Evolutionary conservation across 1,140 invertebrate species (phyloP).

Genomic region (Rhizoglyphus robini): DNA sequence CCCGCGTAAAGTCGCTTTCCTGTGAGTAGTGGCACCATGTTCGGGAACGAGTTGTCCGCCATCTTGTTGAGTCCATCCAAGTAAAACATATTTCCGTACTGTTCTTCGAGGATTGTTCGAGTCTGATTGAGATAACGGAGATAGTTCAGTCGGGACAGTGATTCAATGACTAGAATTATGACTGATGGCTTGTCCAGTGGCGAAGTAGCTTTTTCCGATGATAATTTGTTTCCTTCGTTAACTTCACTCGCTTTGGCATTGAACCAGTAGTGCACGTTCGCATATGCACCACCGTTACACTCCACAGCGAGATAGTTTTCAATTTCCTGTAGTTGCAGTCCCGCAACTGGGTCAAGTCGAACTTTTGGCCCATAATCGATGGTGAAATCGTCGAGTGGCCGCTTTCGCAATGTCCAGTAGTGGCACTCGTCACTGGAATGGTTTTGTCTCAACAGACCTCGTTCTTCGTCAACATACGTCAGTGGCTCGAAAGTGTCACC

Average conservation of each 20-base stretch:
- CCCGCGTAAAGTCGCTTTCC: conserved; percentile 24
- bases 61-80: conserved; percentile 34
- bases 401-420: background rate
- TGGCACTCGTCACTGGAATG: background rate
- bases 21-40: conserved; percentile 33
- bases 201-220: background rate
- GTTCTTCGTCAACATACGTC: background rate
- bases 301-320: background rate
- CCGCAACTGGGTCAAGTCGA: background rate
- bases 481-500: background rate
- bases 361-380: background rate
- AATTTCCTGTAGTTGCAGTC: background rate
- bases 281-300: background rate
- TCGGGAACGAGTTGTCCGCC: conserved; percentile 37
- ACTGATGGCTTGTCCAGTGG: conserved; percentile 5
- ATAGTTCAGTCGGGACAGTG: conserved; percentile 17
- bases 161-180: conserved; percentile 20
- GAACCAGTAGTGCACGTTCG: background rate
- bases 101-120: background rate
- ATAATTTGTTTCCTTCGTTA: background rate
- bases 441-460: background rate
- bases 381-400: background rate
- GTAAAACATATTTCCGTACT: conserved; percentile 41
- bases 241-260: background rate
- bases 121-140: conserved; percentile 17